These are phyloP conservation scores for Machimus rusticus DNA, from an alignment of 2,888 invertebrate species.

Conservation along the genomic window DNA sequence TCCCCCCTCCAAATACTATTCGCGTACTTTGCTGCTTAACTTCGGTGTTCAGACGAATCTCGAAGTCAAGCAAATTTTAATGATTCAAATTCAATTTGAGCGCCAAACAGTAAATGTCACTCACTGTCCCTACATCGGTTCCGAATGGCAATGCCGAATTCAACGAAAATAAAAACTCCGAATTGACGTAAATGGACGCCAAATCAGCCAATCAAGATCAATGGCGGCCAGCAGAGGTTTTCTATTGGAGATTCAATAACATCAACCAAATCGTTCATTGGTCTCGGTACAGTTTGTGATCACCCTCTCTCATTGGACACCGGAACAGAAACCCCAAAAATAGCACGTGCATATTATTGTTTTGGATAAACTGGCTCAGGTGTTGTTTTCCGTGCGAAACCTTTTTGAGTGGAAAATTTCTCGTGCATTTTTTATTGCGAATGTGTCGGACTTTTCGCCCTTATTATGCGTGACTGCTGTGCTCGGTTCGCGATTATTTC, in stretches of 20 bases:
- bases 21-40: too few relatives aligned
- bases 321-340: constrained; percentile 47
- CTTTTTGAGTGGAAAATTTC: background rate
- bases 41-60: too few relatives aligned
- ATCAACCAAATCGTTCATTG: constrained; percentile 52
- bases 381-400: background rate
- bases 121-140: background rate
- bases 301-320: constrained; percentile 53
- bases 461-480: constrained; percentile 2
- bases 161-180: constrained; percentile 45
- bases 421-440: background rate
- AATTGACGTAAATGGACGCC: constrained; percentile 53
- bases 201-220: constrained; percentile 55
- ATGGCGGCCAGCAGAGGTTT: constrained; percentile 53
- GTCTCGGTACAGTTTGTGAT: constrained; percentile 53
- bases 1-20: too few relatives aligned
- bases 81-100: background rate
- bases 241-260: constrained; percentile 52
- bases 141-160: constrained; percentile 26
- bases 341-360: constrained; percentile 50
- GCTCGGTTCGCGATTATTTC: background rate
- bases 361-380: constrained; percentile 4
- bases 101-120: background rate
- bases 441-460: background rate
- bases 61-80: too few relatives aligned